Evolutionary conservation across 2,797 vertebrate species (phyloP).

Genomic region (Craterocephalus amniculus): DNA sequence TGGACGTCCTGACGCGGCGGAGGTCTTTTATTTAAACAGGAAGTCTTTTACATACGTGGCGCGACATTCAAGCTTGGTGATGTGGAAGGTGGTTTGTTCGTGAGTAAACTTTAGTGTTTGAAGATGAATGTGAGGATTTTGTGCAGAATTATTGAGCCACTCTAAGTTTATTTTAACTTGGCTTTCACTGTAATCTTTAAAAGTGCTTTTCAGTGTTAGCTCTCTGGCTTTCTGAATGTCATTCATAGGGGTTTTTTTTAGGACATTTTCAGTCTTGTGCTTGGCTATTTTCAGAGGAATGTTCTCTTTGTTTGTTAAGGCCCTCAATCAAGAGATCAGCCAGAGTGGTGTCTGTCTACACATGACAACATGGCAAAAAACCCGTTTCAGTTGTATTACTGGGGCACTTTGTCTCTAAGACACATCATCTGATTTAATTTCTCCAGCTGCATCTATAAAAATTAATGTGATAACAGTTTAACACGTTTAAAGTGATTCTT

Average conservation of each 20-base stretch:
- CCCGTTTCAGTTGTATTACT: background rate
- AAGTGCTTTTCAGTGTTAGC: background rate
- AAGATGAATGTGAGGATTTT: background rate
- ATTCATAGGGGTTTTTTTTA: background rate
- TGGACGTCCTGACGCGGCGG: background rate
- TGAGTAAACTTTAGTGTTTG: slow-evolving; percentile 56
- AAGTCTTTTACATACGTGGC: slow-evolving; percentile 58
- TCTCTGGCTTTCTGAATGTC: background rate
- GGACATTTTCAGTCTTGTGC: background rate
- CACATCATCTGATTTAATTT: background rate
- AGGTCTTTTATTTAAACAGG: slow-evolving; percentile 68
- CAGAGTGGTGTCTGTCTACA: background rate
- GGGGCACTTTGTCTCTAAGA: background rate
- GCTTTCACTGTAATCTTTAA: background rate
- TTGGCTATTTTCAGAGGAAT: background rate
- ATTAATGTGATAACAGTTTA: no score
- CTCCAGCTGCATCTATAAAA: no score
- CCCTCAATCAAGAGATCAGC: no score
- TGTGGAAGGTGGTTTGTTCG: slow-evolving; percentile 20
- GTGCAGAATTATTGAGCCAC: background rate
- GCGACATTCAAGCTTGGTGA: slow-evolving; percentile 48
- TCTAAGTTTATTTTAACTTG: background rate
- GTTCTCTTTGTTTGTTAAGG: no score
- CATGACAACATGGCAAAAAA: no score
- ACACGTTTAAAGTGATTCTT: background rate